Evolutionary conservation across 2,113 vertebrate genomes (phyloP), one percentile per base, ranked within the genome.

Genomic region (Trematocara macrostoma): DNA sequence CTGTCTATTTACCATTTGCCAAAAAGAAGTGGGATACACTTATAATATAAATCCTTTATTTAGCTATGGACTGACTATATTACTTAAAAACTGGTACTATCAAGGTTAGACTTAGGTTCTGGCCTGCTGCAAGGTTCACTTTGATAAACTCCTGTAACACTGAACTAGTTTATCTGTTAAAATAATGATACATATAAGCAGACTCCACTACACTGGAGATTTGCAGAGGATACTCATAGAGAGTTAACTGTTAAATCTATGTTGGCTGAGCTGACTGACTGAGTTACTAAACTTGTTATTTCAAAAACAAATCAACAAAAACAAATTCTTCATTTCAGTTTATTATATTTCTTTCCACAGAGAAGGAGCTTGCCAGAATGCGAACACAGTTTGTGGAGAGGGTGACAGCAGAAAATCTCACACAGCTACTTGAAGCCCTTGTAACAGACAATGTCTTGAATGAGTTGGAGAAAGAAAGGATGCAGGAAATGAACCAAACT

Each of bases 401-500:
- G 61, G 18, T 67, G 6, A 20, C 16, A 38, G 1, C 1, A 38
- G 59, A 67, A 67, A 2, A 11, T 4, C 5, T 53, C 3, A 53
- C 2, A 4, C 52, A 23, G 52, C 52, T 53, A 3, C 52, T 53
- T 53, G 49, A 51, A 18, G 8, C 8, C 2, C 49, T 52, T 52
- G 16, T 51, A 61, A 18, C 0, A 2, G 15, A 59, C 3, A 18
- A 31, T 11, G 31, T 64, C 16, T 64, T 64, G 16, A 35, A 59
- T 31, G 4, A 59, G 15, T 8, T 59, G 56, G 56, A 59, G 56
- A 57, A 31, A 31, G 56, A 57, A 35, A 0, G 1, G 9, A 61
- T 61, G 35, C 31, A 4, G 57, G 8, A 61, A 18, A 5, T 11
- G 0, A 61, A 61, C 31, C 16, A 6, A 64, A n/a, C 0, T 34